These are phyloP conservation scores for Sipha maydis DNA, from an alignment of 2,888 invertebrate species.

Conservation along the genomic window DNA sequence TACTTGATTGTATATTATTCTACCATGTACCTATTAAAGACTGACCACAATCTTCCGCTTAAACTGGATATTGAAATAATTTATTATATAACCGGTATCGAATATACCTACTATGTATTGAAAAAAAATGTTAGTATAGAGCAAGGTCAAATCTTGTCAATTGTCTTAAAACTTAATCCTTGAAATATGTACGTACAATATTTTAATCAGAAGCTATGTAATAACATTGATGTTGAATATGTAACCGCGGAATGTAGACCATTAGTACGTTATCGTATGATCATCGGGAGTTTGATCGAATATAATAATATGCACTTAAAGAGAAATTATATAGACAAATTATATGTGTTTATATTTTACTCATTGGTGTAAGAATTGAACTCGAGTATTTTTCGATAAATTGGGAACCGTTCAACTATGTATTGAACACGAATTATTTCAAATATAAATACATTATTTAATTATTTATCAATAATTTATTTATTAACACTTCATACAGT, in stretches of 20 bases:
- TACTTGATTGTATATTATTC: background rate
- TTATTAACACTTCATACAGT: background rate
- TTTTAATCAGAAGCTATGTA: background rate
- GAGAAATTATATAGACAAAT: too few relatives aligned
- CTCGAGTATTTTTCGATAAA: background rate
- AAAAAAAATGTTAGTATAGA: background rate
- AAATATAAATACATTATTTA: background rate
- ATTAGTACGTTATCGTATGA: background rate
- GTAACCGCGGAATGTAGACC: background rate
- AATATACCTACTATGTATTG: constrained; percentile 7
- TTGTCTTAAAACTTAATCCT: constrained; percentile 28
- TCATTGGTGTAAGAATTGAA: too few relatives aligned
- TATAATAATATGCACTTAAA: background rate
- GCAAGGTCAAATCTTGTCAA: constrained; percentile 33
- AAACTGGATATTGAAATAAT: background rate
- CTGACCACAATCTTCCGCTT: background rate
- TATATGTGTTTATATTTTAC: too few relatives aligned
- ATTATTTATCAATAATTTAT: background rate
- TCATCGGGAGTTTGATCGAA: background rate
- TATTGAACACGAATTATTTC: background rate
- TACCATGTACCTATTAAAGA: background rate
- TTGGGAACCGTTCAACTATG: background rate
- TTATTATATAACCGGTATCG: constrained; percentile 17
- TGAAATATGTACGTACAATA: background rate
- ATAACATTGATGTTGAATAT: background rate